Base-by-base conservation (phyloP, 2,888 invertebrate genomes). In the Calameuta idolon region DNA sequence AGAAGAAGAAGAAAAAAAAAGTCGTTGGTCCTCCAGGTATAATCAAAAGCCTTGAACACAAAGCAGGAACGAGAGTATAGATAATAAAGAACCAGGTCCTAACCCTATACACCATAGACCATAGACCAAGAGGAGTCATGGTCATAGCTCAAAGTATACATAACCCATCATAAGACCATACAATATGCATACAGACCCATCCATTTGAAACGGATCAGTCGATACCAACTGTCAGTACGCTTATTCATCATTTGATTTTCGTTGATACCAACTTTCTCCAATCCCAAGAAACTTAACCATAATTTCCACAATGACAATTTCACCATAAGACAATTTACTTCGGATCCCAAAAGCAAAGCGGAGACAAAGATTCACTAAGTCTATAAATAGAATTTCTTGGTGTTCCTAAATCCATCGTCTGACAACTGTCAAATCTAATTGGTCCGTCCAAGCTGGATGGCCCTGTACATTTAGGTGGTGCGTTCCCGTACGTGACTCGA, bases 401-500 rank as follows among this genome's bases (percentile, higher is more conserved):
- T 55, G 23, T 23, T 55, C 1, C 55, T 55, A 23, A 9, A 23
- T 55, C 55, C 23, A 23, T 23, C 23, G 9, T 55, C 23, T 23
- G 1, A 9, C 55, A 55, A 55, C 23, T 23, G 9, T 55, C 55
- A 9, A 55, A 55, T 55, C 23, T 55, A 55, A 3, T 55, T 23
- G 55, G 55, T 55, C 55, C 55, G 23, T 55, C 55, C 23, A 55
- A 55, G 55, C 55, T 55, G 55, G 55, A 55, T 9, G 55, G 55
- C 23, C 23, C 55, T 55, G 55, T 55, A 55, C 55, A 55, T 55
- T 55, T 55, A 55, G 55, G 23, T 23, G 23, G 55, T 55, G 73
- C 69, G 75, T 78, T 76, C 33, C 12, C 71, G 15, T 34, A 34
- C 71, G 71, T 71, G 71, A 31, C 71, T 34, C 71, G 71, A 71